phyloP scores from a whole-genome alignment of 2,888 invertebrate genomes.

The Lycophotia porphyrea region DNA sequence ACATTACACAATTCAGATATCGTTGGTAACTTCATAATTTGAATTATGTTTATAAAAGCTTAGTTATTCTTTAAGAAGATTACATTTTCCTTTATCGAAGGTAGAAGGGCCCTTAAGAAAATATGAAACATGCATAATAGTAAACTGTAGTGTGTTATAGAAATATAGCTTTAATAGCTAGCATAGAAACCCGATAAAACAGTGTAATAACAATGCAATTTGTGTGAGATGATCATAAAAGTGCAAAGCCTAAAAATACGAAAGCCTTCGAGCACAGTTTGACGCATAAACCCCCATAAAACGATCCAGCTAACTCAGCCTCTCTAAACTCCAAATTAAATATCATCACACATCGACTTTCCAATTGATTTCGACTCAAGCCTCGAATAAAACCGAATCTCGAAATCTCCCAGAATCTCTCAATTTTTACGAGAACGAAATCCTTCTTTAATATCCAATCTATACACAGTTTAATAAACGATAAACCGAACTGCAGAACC shows the following conservation, averaged over 20 bases:
- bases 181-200: not conserved
- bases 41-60: slow-evolving; percentile 31
- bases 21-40: slow-evolving; percentile 54
- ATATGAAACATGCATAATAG: not conserved
- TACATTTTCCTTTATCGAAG: not conserved
- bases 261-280: slow-evolving; percentile 3
- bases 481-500: slow-evolving; percentile 81
- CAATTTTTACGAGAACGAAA: slow-evolving; percentile 68
- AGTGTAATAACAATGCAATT: slow-evolving; percentile 27
- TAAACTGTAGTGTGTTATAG: slow-evolving; percentile 1
- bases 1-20: slow-evolving; percentile 69
- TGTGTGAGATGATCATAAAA: slow-evolving; percentile 26
- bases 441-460: slow-evolving; percentile 75
- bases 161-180: not conserved
- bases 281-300: slow-evolving; percentile 32
- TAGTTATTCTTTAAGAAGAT: slow-evolving; percentile 1
- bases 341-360: slow-evolving; percentile 60
- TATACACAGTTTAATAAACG: slow-evolving; percentile 83
- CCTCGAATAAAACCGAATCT: slow-evolving; percentile 61
- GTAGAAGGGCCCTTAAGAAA: not conserved
- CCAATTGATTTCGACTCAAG: slow-evolving; percentile 62
- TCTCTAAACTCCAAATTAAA: slow-evolving; percentile 50
- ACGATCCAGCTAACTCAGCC: slow-evolving; percentile 18
- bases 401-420: slow-evolving; percentile 52
- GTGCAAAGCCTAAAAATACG: slow-evolving; percentile 28